Evolutionary conservation across 2,888 invertebrate species (phyloP), one percentile per base, ranked within the genome.

Genomic region (Neoaliturus tenellus): DNA sequence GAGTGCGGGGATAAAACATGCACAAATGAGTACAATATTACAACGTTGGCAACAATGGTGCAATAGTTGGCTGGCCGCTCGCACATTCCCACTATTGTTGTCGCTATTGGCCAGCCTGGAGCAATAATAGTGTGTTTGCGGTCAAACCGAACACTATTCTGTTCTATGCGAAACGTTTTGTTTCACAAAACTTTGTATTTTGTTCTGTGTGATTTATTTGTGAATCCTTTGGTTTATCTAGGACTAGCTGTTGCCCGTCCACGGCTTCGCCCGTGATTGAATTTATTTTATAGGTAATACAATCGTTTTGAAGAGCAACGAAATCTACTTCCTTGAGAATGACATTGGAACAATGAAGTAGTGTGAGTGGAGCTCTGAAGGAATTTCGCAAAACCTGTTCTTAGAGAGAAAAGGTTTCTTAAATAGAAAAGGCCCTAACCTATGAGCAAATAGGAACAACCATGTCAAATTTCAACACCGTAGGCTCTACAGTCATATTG

Each of bases 21-120:
- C 17, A 62, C 62, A 62, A 62, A 62, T 62, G 62, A 62, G 62
- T 62, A 62, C 62, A 62, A 62, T 62, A 62, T 62, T 62, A 62
- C 31, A 62, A 31, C 25, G 62, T 12, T 51, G n/a, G n/a, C 28
- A 31, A 62, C 62, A 62, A 62, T 28, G 14, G 28, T 14, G 0
- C 31, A 17, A 62, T 62, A 62, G 62, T 62, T 62, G 62, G 25
- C 31, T 12, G 28, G 4, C 14, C 12, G 3, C 8, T 23, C 55
- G 5, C 6, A 25, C 55, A 55, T 8, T 55, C n/a, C 10, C 51
- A 8, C 5, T 62, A 31, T 62, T 62, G 55, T 25, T 23, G n/a
- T 2, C 62, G 31, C 62, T 62, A 62, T 62, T 62, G 62, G 28
- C 62, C 31, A 31, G 6, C 62, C 62, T 62, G n/a, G 12, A 62